Evolutionary conservation across 2,888 invertebrate species (phyloP).

Genomic region (Entomobrya multifasciata): DNA sequence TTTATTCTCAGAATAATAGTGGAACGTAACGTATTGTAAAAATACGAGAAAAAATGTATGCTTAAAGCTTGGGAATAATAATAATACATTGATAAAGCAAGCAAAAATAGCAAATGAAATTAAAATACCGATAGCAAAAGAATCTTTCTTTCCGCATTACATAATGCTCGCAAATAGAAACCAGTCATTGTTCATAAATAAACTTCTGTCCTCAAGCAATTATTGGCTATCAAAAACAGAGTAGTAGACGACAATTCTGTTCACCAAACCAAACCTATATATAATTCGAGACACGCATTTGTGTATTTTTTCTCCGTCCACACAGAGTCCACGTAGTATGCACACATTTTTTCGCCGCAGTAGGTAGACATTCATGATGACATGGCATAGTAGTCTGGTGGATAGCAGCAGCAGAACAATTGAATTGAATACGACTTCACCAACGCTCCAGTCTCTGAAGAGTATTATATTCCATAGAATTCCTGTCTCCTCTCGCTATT

Average conservation of each 20-base stretch:
- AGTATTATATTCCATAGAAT: constrained; percentile 42
- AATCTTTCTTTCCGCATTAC: constrained; percentile 17
- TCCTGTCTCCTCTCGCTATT: neutral
- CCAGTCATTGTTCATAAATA: neutral
- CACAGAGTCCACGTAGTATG: neutral
- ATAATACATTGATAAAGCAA: neutral
- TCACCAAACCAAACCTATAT: neutral
- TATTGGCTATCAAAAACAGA: constrained; percentile 29
- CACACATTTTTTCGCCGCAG: constrained; percentile 26
- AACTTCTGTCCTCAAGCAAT: constrained; percentile 20
- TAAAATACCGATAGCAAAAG: neutral
- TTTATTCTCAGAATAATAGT: too few species aligned
- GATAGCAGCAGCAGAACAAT: constrained; percentile 42
- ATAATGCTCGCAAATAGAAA: constrained; percentile 5
- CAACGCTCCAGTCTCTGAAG: constrained; percentile 18
- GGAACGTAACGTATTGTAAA: neutral
- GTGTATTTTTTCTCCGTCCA: too few species aligned
- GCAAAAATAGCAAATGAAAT: constrained; percentile 16
- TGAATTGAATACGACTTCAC: constrained; percentile 52
- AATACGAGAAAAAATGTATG: too few species aligned
- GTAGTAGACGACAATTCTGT: constrained; percentile 3
- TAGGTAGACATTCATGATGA: constrained; percentile 6
- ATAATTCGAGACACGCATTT: too few species aligned
- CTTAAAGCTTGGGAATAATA: neutral
- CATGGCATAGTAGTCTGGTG: neutral